Percentiles rank a stretch among this genome's conserved stretches.
These are phyloP conservation scores for Calosoma granatense DNA, from an alignment of 1,140 invertebrate species.

Conservation along the genomic window DNA sequence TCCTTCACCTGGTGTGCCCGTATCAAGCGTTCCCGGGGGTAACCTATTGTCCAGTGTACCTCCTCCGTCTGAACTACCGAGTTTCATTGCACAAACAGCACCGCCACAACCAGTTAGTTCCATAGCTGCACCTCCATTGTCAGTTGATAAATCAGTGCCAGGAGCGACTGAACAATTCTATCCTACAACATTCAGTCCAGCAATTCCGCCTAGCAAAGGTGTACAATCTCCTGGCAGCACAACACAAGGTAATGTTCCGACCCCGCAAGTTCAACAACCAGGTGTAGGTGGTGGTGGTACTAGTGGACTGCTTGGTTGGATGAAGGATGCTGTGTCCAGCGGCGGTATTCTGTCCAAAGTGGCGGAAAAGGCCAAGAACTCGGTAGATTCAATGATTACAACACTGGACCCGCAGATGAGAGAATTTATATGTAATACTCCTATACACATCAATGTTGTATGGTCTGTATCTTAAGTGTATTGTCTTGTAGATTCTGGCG, in stretches of 20 bases:
- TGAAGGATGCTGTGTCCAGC: constrained; percentile 44
- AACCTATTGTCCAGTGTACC: constrained; percentile 46
- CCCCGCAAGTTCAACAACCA: constrained; percentile 23
- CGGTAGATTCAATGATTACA: constrained; percentile 77
- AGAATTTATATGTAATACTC: constrained; percentile 63
- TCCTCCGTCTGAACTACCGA: constrained; percentile 45
- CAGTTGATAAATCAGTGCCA: constrained; percentile 14
- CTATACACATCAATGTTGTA: too few relatives aligned
- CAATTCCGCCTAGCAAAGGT: constrained; percentile 45
- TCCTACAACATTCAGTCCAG: constrained; percentile 38
- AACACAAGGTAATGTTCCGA: constrained; percentile 31
- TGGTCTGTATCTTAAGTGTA: too few relatives aligned
- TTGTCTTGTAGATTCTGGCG: constrained; percentile 55
- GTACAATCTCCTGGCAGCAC: constrained; percentile 35
- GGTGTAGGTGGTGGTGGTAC: constrained; percentile 32
- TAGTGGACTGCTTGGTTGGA: constrained; percentile 44
- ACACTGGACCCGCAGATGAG: constrained; percentile 86
- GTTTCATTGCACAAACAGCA: constrained; percentile 31
- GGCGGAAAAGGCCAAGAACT: constrained; percentile 72
- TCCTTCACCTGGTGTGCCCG: constrained; percentile 24
- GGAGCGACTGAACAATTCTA: constrained; percentile 23
- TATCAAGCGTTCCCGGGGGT: constrained; percentile 27
- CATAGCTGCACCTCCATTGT: constrained; percentile 1
- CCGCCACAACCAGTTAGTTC: constrained; percentile 9
- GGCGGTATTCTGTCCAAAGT: constrained; percentile 44